These are phyloP conservation scores for Callyntrura guangdongensis DNA, from an alignment of 2,888 invertebrate genomes.

Conservation along the genomic window DNA sequence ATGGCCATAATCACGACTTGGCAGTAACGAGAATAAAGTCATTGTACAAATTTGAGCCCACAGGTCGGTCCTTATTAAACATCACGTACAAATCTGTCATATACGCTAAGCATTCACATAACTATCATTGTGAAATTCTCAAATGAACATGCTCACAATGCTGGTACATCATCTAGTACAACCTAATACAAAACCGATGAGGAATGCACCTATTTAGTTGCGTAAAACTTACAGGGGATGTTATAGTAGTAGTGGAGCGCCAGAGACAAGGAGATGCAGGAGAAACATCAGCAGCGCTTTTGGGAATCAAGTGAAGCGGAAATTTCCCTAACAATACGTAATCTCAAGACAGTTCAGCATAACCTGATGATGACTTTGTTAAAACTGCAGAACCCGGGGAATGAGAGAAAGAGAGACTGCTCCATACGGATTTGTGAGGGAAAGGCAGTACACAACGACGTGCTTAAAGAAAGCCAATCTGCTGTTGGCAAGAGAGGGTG, in stretches of 20 bases:
- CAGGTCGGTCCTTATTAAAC: conserved; percentile 51
- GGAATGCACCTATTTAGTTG: background rate
- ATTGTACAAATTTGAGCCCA: conserved; percentile 46
- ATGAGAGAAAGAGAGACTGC: conserved; percentile 37
- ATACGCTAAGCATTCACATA: conserved; percentile 36
- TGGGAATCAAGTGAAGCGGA: conserved; percentile 66
- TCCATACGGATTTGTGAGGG: background rate
- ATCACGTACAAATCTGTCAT: conserved; percentile 30
- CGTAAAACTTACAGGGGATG: background rate
- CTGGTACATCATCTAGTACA: background rate
- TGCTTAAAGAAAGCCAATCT: conserved; percentile 39
- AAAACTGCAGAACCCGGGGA: conserved; percentile 24
- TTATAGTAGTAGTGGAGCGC: background rate
- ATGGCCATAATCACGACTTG: conserved; percentile 45
- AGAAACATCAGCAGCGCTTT: conserved; percentile 27
- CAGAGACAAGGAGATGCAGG: background rate
- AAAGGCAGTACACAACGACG: conserved; percentile 17
- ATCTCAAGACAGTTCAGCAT: conserved; percentile 61
- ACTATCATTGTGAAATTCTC: conserved; percentile 47
- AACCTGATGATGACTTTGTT: conserved; percentile 59
- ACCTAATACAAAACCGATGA: background rate
- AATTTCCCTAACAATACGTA: conserved; percentile 72
- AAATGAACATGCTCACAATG: conserved; percentile 20
- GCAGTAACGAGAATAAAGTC: conserved; percentile 28
- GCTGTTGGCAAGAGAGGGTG: background rate